Evolutionary conservation across 2,797 vertebrate genomes (phyloP).

Genomic region (Neostethus bicornis): DNA sequence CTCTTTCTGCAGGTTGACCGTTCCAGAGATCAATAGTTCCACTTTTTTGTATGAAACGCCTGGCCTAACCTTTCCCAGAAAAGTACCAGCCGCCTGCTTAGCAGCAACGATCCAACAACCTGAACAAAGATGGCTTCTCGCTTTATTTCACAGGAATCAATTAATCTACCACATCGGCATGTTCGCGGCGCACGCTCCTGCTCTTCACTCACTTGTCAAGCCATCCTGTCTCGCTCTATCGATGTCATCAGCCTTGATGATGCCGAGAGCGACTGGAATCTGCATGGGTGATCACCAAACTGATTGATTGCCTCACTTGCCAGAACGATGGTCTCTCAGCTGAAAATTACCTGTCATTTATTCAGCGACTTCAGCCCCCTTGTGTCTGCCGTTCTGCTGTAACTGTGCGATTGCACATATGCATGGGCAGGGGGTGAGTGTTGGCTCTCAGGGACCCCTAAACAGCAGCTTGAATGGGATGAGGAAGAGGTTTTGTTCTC

Average conservation of each 20-base stretch:
- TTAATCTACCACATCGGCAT: conserved; percentile 30
- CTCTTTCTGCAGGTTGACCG: conserved; percentile 61
- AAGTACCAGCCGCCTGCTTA: conserved; percentile 42
- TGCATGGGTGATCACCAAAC: conserved; percentile 79
- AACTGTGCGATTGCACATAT: conserved; percentile 34
- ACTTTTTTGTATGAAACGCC: conserved; percentile 58
- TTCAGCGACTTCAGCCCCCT: conserved; percentile 72
- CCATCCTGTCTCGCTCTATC: conserved; percentile 59
- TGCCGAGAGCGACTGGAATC: conserved; percentile 72
- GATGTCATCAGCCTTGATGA: conserved; percentile 76
- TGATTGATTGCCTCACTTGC: conserved; percentile 80
- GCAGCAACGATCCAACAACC: conserved; percentile 30
- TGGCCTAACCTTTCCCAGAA: conserved; percentile 39
- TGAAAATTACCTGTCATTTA: conserved; percentile 87
- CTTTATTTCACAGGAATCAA: conserved; percentile 28
- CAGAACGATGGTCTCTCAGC: conserved; percentile 70
- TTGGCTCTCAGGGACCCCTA: conserved; percentile 30
- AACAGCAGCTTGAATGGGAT: conserved; percentile 30
- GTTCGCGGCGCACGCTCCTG: conserved; percentile 12
- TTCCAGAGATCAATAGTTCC: conserved; percentile 55
- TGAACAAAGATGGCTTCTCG: conserved; percentile 48
- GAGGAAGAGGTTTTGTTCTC: conserved; percentile 51
- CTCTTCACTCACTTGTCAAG: conserved; percentile 45
- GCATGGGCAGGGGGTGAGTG: conserved; percentile 19
- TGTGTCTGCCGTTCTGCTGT: conserved; percentile 31